A percentile compares a stretch with the other conserved stretches of the same genome.
These are phyloP conservation scores for Aurelia aurita DNA, from an alignment of 30 jellyfish, hydroid and myxozoan genomes.

Conservation along the genomic window DNA sequence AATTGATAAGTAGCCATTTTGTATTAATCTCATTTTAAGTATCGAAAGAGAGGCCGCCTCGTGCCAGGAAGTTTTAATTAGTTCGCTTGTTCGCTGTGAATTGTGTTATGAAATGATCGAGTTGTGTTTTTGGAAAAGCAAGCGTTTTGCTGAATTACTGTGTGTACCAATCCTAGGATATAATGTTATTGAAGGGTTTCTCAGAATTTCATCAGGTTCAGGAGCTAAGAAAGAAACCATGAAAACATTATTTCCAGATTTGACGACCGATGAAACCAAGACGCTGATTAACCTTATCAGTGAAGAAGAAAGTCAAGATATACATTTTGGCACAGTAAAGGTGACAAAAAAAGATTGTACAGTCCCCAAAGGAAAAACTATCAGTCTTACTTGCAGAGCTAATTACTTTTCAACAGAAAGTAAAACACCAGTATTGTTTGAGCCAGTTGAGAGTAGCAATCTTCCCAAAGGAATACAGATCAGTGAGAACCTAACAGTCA, in stretches of 20 bases:
- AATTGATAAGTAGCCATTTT: too few species aligned
- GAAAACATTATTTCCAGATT: not conserved
- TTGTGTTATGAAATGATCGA: too few species aligned
- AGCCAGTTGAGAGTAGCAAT: conserved; percentile 28
- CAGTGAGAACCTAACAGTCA: too few species aligned
- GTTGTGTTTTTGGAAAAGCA: too few species aligned
- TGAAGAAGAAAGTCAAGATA: conserved; percentile 1
- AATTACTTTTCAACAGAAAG: not conserved
- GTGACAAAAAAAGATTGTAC: conserved; percentile 4
- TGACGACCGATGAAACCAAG: not conserved
- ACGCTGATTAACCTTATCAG: not conserved
- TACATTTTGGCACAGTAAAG: conserved; percentile 17
- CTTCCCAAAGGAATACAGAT: too few species aligned
- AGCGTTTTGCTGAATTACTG: too few species aligned
- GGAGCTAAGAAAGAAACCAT: not conserved
- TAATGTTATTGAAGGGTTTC: conserved; percentile 39
- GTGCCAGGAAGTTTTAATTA: too few species aligned
- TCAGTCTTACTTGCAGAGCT: conserved; percentile 27
- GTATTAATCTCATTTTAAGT: too few species aligned
- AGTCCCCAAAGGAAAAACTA: conserved; percentile 18
- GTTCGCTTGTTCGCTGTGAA: too few species aligned
- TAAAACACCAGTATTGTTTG: conserved; percentile 35
- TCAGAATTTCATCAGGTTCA: not conserved
- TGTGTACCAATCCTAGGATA: conserved; percentile 31
- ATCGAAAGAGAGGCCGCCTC: too few species aligned